A percentile compares a stretch with the other conserved stretches of the same genome.
Conservation (phyloP, 2,797 vertebrate species). For the Limosa lapponica region DNA sequence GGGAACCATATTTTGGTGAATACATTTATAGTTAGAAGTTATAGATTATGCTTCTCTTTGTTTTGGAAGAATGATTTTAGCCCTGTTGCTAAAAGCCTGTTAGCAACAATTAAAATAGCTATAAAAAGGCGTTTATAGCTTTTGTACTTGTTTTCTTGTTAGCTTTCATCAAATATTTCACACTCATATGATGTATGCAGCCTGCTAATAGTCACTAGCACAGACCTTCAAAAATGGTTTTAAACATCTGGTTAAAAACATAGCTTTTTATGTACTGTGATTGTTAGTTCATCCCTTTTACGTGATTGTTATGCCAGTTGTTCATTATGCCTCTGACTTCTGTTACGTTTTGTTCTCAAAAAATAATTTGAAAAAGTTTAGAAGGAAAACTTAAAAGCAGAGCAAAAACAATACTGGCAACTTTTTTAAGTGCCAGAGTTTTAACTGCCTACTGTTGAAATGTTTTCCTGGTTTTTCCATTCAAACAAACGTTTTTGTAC, state of each 20-base stretch:
- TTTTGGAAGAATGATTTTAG: background rate
- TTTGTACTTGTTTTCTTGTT: background rate
- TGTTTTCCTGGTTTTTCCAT: background rate
- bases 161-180: slow-evolving; percentile 7
- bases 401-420: background rate
- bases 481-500: background rate
- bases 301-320: background rate
- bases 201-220: background rate
- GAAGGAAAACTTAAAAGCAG: background rate
- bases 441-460: background rate
- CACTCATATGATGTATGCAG: background rate
- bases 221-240: background rate
- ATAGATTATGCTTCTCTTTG: background rate
- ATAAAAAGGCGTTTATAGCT: background rate
- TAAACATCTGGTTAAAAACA: background rate
- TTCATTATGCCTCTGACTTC: background rate
- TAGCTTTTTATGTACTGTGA: background rate
- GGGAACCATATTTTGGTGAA: background rate
- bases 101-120: slow-evolving; percentile 31
- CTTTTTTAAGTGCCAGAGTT: background rate
- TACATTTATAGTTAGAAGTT: background rate
- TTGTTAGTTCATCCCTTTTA: background rate
- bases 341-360: background rate
- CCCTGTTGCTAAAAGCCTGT: background rate
- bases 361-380: background rate